Base-by-base conservation (phyloP, 1,140 invertebrate species). In the Vollenhovia emeryi region DNA sequence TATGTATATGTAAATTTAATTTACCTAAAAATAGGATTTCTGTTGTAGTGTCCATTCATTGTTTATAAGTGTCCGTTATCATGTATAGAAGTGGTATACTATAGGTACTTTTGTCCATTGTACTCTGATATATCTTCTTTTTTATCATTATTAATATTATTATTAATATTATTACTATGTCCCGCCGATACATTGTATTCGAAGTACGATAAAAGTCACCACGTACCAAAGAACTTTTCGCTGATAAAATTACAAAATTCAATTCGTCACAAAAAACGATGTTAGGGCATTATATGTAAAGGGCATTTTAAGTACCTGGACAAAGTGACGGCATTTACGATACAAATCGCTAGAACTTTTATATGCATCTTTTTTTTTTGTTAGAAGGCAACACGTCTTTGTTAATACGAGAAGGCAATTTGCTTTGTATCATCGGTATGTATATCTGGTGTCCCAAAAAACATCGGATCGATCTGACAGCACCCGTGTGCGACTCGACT, bases 381-480 rank as follows among this genome's bases (percentile, higher is more conserved):
- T 94, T 94, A 94, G 89, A 95, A 95, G 94, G 94, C 94, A 95
- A 95, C 94, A 91, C 90, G 93, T 94, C 91, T 93, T 94, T 94
- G 93, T 94, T 94, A 93, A 93, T 94, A 92, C 89, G 90, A 93
- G 92, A 95, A 95, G 94, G 94, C 94, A 95, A 93, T 95, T 93
- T 89, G 92, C 91, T 95, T 95, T 95, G 94, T 95, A 95, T 95
- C 94, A 94, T 94, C 92, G 93, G 94, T 36, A 36, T 94, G n/a
- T n/a, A 93, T 94, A 91, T 93, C 89, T 92, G 93, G 90, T 91
- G 91, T 92, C 91, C 93, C 93, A 82, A 84, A n/a, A 87, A 82
- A 89, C 89, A 87, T 90, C 13, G 62, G 85, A 86, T 78, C 55
- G 62, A 83, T 78, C 85, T 86, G 62, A 89, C 75, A 73, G 85